phyloP scores from a whole-genome alignment of 2,797 vertebrate genomes.

The Melopsittacus undulatus region DNA sequence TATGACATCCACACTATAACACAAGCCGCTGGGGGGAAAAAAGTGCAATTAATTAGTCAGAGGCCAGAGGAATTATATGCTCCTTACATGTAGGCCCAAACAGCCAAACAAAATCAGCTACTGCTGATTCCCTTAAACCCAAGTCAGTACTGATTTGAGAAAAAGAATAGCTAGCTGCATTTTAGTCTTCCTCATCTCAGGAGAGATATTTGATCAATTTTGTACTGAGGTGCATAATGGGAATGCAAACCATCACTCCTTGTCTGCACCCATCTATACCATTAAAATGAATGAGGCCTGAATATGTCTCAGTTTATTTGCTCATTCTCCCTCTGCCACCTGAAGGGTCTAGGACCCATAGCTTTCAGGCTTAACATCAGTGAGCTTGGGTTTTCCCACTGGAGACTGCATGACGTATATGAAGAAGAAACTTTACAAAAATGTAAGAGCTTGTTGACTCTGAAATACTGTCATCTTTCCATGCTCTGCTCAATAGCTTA shows the following conservation, averaged over 20 bases:
- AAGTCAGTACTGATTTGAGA: neutral
- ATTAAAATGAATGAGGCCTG: neutral
- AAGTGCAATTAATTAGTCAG: neutral
- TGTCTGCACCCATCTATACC: neutral
- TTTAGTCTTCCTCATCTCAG: neutral
- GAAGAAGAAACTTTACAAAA: neutral
- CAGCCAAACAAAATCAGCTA: neutral
- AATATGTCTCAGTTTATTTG: fast-evolving
- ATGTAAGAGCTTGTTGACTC: neutral
- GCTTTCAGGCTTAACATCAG: neutral
- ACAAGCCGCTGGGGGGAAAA: neutral
- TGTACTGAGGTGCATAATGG: fast-evolving
- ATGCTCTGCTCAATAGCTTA: neutral
- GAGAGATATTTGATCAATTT: neutral
- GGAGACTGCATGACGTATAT: neutral
- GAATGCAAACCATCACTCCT: neutral
- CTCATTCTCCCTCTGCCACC: neutral
- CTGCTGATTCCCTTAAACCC: neutral
- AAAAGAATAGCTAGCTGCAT: neutral
- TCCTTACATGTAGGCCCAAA: neutral
- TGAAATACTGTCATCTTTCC: neutral
- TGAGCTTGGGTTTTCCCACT: neutral
- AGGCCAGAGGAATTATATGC: neutral
- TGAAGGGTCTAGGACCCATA: neutral
- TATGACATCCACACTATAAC: neutral